phyloP scores from a whole-genome alignment of 2,113 vertebrate genomes.

The Pycnonotus jocosus region DNA sequence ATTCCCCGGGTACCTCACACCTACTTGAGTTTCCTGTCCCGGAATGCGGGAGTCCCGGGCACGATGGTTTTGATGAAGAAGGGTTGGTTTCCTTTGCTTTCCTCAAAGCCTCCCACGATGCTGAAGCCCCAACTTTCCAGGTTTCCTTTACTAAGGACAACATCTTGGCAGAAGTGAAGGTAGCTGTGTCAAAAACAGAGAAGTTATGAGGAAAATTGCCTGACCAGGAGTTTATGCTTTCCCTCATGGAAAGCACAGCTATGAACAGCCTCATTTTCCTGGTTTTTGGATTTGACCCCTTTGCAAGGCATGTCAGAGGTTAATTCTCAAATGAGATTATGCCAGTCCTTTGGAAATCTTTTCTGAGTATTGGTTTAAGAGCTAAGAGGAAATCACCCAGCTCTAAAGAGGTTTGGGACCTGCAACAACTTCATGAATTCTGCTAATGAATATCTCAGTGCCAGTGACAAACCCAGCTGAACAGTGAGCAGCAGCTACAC shows the following conservation, averaged over 20 bases:
- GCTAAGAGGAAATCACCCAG: neutral
- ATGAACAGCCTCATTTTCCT: neutral
- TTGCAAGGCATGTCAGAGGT: neutral
- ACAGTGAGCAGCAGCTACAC: neutral
- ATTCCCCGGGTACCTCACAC: neutral
- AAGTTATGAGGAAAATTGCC: neutral
- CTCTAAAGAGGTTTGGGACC: neutral
- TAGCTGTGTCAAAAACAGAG: conserved; percentile 58
- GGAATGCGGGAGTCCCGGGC: conserved; percentile 86
- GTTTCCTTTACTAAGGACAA: conserved; percentile 84
- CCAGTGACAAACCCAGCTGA: neutral
- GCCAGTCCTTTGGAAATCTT: neutral
- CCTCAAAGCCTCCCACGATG: conserved; percentile 91
- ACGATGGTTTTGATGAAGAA: conserved; percentile 97
- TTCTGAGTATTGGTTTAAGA: neutral
- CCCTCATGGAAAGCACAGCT: neutral
- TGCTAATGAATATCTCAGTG: neutral
- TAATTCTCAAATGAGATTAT: neutral
- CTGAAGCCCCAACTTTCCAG: conserved; percentile 94
- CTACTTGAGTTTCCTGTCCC: conserved; percentile 87
- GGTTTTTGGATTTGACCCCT: neutral
- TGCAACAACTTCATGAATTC: neutral
- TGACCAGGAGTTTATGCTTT: neutral
- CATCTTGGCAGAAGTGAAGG: conserved; percentile 90
- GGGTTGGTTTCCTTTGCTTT: conserved; percentile 85